Base-by-base conservation (phyloP, 2,888 invertebrate species). In the Cheilosia vernalis region DNA sequence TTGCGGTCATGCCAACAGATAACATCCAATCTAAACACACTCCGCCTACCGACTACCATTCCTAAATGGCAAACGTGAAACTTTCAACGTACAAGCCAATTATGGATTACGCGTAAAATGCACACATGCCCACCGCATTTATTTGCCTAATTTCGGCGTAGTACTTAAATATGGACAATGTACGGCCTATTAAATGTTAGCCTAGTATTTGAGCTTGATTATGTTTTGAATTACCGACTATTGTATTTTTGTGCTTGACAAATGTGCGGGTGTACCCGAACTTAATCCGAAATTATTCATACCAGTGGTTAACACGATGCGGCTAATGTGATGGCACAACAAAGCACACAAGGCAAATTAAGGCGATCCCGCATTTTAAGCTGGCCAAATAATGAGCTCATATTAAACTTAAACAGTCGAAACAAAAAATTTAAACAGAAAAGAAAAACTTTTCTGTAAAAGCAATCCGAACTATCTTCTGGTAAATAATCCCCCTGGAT, bases 101-200 rank as follows among this genome's bases (percentile, higher is more conserved):
- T 51, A 24, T 51, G 6, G 24, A 51, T 51, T 27, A 51, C 24
- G 13, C 15, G 15, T 15, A 47, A 47, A 17, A n/a, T 47, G 15
- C 24, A n/a, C 51, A 24, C 13, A 24, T 24, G 24, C 13, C 5
- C 6, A 27, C 51, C 51, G 30, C 30, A 27, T 51, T 37, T 51
- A 51, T 51, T 51, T 51, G 51, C 13, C 51, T 51, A 51, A 51
- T 51, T 51, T n/a, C 24, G 51, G 51, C 21, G 13, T 51, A 24
- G 13, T 51, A 24, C 21, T 24, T 21, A 5, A 21, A 51, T 17
- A 19, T 47, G 17, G 6, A 44, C 44, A 15, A 17, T 47, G 47
- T 17, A 19, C 19, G 17, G 47, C 3, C 17, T 47, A 17, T 47
- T 17, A 47, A 19, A 47, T 47, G 6, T 17, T 19, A 9, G 37